phyloP scores from a whole-genome alignment of 1,140 invertebrate genomes.

The Nephotettix cincticeps region DNA sequence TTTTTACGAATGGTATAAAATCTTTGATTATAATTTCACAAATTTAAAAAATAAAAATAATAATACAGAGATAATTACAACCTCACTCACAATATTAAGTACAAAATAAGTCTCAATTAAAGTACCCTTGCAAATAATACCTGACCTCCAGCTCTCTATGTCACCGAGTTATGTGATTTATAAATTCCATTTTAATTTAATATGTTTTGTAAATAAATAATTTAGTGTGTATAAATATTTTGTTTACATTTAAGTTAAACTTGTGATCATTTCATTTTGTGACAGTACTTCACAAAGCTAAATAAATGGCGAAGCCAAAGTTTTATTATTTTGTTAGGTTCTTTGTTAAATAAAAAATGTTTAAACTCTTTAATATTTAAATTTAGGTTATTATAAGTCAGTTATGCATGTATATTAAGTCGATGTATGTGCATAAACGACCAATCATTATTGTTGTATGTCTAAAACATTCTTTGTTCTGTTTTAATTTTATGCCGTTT shows the following conservation, averaged over 20 bases:
- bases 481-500: conserved; percentile 16
- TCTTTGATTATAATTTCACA: too few relatives aligned
- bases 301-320: conserved; percentile 31
- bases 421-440: neutral
- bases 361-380: conserved; percentile 12
- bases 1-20: too few relatives aligned
- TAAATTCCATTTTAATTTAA: neutral
- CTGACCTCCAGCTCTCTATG: neutral
- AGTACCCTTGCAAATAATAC: too few relatives aligned
- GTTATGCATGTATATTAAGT: conserved; percentile 5
- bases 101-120: too few relatives aligned
- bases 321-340: conserved; percentile 28
- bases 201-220: neutral
- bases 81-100: too few relatives aligned
- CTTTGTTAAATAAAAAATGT: conserved; percentile 12
- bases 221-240: neutral
- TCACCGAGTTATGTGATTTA: neutral
- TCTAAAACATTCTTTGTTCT: neutral
- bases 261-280: conserved; percentile 16
- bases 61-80: too few relatives aligned
- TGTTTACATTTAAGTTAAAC: conserved; percentile 14
- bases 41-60: too few relatives aligned
- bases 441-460: neutral
- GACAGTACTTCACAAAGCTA: conserved; percentile 2
- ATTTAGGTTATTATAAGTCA: conserved; percentile 20